These are phyloP conservation scores for Coregonus clupeaformis DNA, from an alignment of 2,113 vertebrate species.

Conservation along the genomic window DNA sequence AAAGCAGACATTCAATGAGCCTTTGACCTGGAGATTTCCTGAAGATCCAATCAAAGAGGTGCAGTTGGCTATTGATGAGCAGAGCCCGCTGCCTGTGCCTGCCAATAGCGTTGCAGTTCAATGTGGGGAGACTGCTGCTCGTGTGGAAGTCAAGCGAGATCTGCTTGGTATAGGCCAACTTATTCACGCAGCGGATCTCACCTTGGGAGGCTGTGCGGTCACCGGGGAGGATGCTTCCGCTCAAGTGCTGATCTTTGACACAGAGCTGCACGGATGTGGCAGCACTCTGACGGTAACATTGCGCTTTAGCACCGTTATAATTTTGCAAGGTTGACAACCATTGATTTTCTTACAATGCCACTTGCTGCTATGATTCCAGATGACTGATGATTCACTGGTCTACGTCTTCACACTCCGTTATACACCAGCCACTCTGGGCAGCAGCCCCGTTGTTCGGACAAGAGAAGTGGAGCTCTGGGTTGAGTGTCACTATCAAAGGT, in stretches of 20 bases:
- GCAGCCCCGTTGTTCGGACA: constrained; percentile 41
- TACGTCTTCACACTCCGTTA: constrained; percentile 60
- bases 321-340: too few relatives aligned
- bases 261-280: constrained; percentile 54
- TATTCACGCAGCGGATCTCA: constrained; percentile 40
- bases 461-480: constrained; percentile 31
- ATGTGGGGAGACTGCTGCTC: too few relatives aligned
- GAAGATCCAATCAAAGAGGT: constrained; percentile 11
- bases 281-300: constrained; percentile 56
- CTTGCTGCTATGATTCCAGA: constrained; percentile 37
- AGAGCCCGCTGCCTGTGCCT: too few relatives aligned
- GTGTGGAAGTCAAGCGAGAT: constrained; percentile 59
- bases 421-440: constrained; percentile 36
- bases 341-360: background rate
- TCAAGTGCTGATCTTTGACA: constrained; percentile 57
- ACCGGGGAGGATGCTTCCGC: constrained; percentile 11
- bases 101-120: too few relatives aligned
- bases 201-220: constrained; percentile 54
- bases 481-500: constrained; percentile 65
- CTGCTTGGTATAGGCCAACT: constrained; percentile 52
- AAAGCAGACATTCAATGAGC: constrained; percentile 25
- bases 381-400: constrained; percentile 50
- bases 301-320: background rate
- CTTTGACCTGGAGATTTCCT: constrained; percentile 47
- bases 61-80: constrained; percentile 3